phyloP scores from a whole-genome alignment of 2,113 vertebrate species.

The Asarcornis scutulata region DNA sequence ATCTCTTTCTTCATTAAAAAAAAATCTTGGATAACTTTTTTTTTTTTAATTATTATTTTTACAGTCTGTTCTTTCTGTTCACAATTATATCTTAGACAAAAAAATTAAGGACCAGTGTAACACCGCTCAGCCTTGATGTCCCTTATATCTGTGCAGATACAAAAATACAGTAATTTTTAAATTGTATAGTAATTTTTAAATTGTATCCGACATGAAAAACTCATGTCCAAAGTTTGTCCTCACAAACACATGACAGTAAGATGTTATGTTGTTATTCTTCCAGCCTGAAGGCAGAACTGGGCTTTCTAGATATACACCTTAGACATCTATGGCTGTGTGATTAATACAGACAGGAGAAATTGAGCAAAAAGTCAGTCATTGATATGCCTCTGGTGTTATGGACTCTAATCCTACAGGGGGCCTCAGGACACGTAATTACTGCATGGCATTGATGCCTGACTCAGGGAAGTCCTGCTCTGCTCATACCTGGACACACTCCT shows the following conservation, averaged over 20 bases:
- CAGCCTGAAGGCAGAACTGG: background rate
- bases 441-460: rapidly evolving
- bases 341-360: rapidly evolving
- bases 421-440: background rate
- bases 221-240: background rate
- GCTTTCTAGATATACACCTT: background rate
- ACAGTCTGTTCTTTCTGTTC: background rate
- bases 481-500: rapidly evolving
- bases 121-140: background rate
- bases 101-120: background rate
- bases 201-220: background rate
- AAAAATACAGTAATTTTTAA: background rate
- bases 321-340: rapidly evolving
- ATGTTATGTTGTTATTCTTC: background rate
- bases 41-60: background rate
- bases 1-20: background rate
- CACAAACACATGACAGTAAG: background rate
- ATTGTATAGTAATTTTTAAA: no score
- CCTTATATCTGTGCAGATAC: background rate
- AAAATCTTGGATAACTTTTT: background rate
- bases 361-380: background rate
- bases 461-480: background rate
- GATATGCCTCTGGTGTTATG: background rate
- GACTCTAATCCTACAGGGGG: background rate
- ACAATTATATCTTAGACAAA: background rate